A percentile compares a stretch with the other conserved stretches of the same genome.
Conservation (phyloP, 2,797 vertebrate genomes). For the Anabas testudineus region DNA sequence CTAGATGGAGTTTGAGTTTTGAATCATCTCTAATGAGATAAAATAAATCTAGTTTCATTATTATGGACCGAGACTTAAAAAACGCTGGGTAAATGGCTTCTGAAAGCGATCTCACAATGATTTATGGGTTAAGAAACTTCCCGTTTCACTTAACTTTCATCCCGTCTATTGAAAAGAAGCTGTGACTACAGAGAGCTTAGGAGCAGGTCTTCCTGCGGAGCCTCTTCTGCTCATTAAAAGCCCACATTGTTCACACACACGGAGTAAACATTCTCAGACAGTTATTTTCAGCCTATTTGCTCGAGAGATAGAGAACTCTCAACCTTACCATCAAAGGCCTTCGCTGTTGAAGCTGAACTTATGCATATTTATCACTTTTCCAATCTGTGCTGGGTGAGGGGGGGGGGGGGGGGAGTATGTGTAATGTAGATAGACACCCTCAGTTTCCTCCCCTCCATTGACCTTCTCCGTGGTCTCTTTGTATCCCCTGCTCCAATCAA, state of each 20-base stretch:
- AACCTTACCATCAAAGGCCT: slow-evolving; percentile 73
- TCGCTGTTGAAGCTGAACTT: slow-evolving; percentile 67
- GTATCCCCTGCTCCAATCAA: slow-evolving; percentile 65
- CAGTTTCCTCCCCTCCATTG: slow-evolving; percentile 68
- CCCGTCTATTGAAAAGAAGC: slow-evolving; percentile 9
- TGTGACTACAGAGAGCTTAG: background rate
- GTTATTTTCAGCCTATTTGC: slow-evolving; percentile 74
- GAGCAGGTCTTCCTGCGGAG: slow-evolving; percentile 15
- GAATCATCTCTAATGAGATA: background rate
- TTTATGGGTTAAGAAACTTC: background rate
- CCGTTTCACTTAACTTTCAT: slow-evolving; percentile 6
- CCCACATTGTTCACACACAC: slow-evolving; percentile 42
- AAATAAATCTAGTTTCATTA: background rate
- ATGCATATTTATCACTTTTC: slow-evolving; percentile 84
- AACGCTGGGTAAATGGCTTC: background rate
- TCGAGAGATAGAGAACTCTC: slow-evolving; percentile 67
- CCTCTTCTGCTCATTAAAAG: slow-evolving; percentile 57
- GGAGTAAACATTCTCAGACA: slow-evolving; percentile 50
- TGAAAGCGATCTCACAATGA: slow-evolving; percentile 8
- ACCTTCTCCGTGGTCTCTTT: slow-evolving; percentile 69
- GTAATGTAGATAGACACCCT: slow-evolving; percentile 49
- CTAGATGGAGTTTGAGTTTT: background rate
- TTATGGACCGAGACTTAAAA: background rate
- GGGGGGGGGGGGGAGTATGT: slow-evolving; percentile 3
- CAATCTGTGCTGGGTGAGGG: slow-evolving; percentile 73